phyloP scores from a whole-genome alignment of 2,797 vertebrate species.

The Phoebastria nigripes region DNA sequence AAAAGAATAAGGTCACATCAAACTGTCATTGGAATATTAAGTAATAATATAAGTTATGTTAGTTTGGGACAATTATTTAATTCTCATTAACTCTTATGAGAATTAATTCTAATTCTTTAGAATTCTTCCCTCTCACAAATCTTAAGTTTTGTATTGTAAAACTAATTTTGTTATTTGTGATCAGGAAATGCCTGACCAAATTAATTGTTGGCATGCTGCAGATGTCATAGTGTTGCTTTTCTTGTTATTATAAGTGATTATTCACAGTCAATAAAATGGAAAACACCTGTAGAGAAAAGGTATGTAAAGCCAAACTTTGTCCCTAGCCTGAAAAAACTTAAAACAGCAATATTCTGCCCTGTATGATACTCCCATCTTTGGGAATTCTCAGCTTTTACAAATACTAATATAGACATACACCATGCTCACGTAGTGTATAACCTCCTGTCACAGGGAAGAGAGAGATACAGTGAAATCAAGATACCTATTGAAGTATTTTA shows the following conservation, averaged over 20 bases:
- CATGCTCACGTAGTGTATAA: neutral
- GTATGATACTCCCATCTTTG: neutral
- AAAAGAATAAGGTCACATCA: neutral
- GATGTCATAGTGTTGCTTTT: neutral
- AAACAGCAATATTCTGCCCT: neutral
- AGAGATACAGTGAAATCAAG: neutral
- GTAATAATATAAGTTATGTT: neutral
- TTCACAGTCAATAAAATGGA: neutral
- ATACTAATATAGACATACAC: neutral
- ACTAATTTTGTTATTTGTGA: neutral
- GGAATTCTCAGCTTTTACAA: neutral
- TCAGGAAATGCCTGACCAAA: neutral
- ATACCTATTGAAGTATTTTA: neutral
- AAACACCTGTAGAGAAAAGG: neutral
- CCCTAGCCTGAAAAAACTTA: neutral
- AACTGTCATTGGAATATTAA: neutral
- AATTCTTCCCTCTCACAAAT: neutral
- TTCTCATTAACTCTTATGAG: neutral
- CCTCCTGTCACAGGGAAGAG: neutral
- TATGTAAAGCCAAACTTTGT: neutral
- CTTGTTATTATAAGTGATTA: neutral
- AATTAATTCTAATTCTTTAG: neutral
- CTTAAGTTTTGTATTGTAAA: neutral
- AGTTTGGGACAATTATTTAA: neutral
- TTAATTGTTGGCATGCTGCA: neutral